Conservation (phyloP, 2,113 vertebrate genomes). For the Peromyscus maniculatus region DNA sequence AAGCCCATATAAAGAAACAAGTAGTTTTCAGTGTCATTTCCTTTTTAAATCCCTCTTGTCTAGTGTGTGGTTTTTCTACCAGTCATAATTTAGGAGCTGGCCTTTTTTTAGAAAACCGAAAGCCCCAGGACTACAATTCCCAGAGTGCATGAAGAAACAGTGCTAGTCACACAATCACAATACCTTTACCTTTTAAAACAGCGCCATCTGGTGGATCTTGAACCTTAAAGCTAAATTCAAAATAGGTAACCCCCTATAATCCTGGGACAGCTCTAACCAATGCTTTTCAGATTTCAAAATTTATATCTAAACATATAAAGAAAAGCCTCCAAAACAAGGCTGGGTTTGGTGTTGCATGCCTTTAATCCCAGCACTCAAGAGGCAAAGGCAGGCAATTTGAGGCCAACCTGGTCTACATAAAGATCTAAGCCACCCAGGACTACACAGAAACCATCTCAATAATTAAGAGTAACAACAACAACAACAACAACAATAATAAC, state of each 20-base stretch:
- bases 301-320: constrained; percentile 12
- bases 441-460: neutral
- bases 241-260: neutral
- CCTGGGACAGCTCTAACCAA: neutral
- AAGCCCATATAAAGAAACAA: neutral
- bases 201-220: constrained; percentile 48
- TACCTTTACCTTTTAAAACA: constrained; percentile 60
- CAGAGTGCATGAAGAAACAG: neutral
- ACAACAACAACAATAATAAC: neutral
- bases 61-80: neutral
- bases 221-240: neutral
- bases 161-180: neutral
- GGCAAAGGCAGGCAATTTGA: neutral
- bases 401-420: neutral
- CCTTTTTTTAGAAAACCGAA: neutral
- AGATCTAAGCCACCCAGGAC: neutral
- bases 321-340: neutral
- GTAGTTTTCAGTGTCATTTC: neutral
- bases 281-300: constrained; percentile 41
- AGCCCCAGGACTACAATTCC: constrained; percentile 52
- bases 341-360: accelerated
- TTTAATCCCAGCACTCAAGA: neutral
- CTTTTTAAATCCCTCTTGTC: neutral
- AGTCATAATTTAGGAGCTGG: neutral
- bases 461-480: neutral